Conservation (phyloP, 2,113 vertebrate species). For the Malurus alboscapulatus region DNA sequence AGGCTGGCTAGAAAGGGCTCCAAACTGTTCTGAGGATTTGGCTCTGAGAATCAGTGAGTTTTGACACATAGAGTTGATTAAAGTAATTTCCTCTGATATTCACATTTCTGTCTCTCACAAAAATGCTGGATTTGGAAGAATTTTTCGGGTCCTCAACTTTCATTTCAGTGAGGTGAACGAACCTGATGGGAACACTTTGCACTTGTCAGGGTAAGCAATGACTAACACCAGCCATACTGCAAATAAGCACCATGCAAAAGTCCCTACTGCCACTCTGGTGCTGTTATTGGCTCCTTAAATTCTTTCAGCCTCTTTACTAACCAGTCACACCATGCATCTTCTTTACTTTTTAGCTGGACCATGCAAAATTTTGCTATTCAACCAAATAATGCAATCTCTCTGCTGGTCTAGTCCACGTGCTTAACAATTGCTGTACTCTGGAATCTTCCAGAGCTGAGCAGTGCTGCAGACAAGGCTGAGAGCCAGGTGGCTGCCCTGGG, state of each 20-base stretch:
- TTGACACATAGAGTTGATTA: background rate
- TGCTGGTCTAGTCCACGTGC: background rate
- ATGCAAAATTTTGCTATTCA: background rate
- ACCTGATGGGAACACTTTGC: background rate
- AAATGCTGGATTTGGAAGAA: background rate
- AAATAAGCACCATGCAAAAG: background rate
- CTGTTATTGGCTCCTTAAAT: background rate
- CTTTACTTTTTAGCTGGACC: background rate
- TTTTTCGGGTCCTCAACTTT: background rate
- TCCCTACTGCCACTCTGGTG: background rate
- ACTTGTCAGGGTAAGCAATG: background rate
- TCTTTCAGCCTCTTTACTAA: background rate
- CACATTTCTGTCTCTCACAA: background rate
- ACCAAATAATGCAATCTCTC: background rate
- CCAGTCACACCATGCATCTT: background rate
- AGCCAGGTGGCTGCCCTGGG: background rate
- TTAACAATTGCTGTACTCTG: background rate
- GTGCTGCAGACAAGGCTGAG: background rate
- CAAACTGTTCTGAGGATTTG: background rate
- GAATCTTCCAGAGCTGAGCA: background rate
- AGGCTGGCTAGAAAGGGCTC: background rate
- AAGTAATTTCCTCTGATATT: slow-evolving; percentile 1
- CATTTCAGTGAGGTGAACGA: background rate
- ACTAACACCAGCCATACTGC: background rate
- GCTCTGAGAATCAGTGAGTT: background rate